Evolutionary conservation across 2,888 invertebrate species (phyloP), one percentile per base, ranked within the genome.

Genomic region (Drosophila imparisetae): DNA sequence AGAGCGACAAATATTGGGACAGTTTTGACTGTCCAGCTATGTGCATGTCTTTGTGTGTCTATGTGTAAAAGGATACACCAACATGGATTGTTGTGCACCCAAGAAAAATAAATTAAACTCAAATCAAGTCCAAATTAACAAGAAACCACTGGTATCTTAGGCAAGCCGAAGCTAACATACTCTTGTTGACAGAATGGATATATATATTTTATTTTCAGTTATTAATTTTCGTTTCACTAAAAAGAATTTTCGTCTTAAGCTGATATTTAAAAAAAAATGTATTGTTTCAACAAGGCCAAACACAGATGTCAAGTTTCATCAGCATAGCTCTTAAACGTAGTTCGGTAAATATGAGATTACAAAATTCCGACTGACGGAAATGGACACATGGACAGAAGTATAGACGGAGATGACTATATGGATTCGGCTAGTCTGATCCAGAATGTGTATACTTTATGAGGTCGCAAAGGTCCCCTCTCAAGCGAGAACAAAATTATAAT

Each of bases 1-100:
- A 70, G 71, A 68, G 74, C 67, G 58, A 69, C 86, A 83, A 73
- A 76, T 81, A 73, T 76, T 66, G 68, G 58, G 66, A 72, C 81
- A 66, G 54, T 80, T 68, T 57, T 50, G 21, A 34, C 49, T 40
- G 65, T 58, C 40, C 48, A 34, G 30, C 48, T 34, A 18, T 65
- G 32, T 29, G 49, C 32, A 32, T 32, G 32, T 11, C 3, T 32
- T 32, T 32, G 32, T 34, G 11, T 54, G 50, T 59, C 18, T 34
- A 30, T 53, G n/a, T 30, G 63, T 57, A 53, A 34, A 60, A 49
- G 52, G 29, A 27, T 13, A 48, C 53, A 40, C 32, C 18, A 69
- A 32, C 36, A 3, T 7, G 18, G 15, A 15, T 15, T n/a, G 11
- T 13, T 57, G 40, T 62, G n/a, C 40, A 49, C 24, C 40, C 40